Evolutionary conservation across 2,113 vertebrate species (phyloP), one percentile per base, ranked within the genome.

Genomic region (Mus spicilegus): DNA sequence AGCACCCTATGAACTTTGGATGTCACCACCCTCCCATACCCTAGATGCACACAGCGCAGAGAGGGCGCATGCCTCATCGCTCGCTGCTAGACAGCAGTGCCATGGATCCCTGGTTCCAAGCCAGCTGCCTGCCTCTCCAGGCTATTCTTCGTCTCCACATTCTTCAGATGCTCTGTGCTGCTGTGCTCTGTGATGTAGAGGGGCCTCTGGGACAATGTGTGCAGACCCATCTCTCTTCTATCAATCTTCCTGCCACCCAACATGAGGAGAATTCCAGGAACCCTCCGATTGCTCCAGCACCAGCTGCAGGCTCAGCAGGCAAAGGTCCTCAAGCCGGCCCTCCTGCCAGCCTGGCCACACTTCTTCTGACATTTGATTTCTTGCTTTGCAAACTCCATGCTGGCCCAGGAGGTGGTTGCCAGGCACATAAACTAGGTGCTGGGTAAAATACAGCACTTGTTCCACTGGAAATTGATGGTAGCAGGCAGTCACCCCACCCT

Each of bases 391-490:
- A 96, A 94, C 86, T 92, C 94, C 91, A 93, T 93, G 95, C 95
- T 95, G 75, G 96, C 91, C 94, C 96, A 88, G 97, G 97, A 97
- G 96, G 93, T 92, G 95, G 98, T 97, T 97, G 96, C 94, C 98
- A 98, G 98, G 97, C 85, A 95, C 87, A 80, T 95, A 94, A 96
- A 96, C 95, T 96, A 95, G 93, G 96, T 98, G 97, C 97, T 98
- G 98, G 98, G 97, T 97, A 97, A 98, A 98, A 98, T 98, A 97
- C 98, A 95, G 92, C 95, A 89, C 96, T 96, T 98, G 96, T 96
- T 97, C 98, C 95, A 89, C 90, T 95, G 97, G 98, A 94, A 97
- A 97, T 98, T 90, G 98, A 98, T 96, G 98, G 98, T 96, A 97
- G 98, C 97, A 96, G 96, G 96, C 28, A 33, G 92, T 95, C 97